These are phyloP conservation scores for Siphamia tubifer DNA, from an alignment of 2,113 vertebrate genomes.

Conservation along the genomic window DNA sequence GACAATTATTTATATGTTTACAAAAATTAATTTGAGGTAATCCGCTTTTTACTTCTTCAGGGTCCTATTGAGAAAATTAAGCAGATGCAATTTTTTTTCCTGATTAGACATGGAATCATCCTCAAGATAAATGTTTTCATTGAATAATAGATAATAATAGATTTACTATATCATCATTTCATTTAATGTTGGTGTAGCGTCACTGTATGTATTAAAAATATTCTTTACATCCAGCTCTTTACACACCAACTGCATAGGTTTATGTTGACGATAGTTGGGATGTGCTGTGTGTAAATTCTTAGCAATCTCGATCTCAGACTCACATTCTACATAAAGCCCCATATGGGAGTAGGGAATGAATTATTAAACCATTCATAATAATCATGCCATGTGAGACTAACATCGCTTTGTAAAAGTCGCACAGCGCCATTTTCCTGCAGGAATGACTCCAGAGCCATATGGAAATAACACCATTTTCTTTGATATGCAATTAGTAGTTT, in stretches of 20 bases:
- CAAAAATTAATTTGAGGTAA: too few relatives aligned
- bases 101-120: not conserved
- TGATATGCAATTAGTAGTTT: conserved; percentile 43
- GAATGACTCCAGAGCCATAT: not conserved
- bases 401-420: conserved; percentile 48
- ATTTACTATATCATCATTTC: too few relatives aligned
- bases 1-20: too few relatives aligned
- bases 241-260: not conserved
- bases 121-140: not conserved
- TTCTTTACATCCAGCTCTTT: not conserved
- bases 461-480: conserved; percentile 14
- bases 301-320: conserved; percentile 23
- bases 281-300: conserved; percentile 31
- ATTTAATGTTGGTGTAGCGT: not conserved
- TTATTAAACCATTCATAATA: conserved; percentile 60
- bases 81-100: too few relatives aligned
- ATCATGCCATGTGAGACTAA: conserved; percentile 20
- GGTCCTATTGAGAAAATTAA: too few relatives aligned
- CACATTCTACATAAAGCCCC: conserved; percentile 40
- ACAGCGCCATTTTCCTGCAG: conserved; percentile 5
- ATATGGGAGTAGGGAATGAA: conserved; percentile 42
- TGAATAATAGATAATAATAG: too few relatives aligned
- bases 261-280: conserved; percentile 1
- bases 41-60: too few relatives aligned
- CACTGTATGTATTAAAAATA: not conserved